A percentile compares a stretch with the other conserved stretches of the same genome.
phyloP scores from a whole-genome alignment of 2,113 vertebrate species.

The Elephas maximus region DNA sequence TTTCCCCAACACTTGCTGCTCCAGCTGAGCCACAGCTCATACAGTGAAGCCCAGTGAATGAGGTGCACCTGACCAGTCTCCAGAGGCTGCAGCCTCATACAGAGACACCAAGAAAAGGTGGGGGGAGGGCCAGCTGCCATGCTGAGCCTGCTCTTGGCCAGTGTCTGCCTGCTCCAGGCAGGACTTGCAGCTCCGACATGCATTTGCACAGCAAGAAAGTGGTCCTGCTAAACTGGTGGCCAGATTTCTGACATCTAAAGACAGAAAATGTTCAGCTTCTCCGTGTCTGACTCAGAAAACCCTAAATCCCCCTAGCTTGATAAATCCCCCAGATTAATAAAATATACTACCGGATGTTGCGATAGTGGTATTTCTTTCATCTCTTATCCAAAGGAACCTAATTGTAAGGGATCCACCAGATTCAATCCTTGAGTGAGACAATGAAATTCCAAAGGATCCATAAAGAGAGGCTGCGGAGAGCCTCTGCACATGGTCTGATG shows the following conservation, averaged over 20 bases:
- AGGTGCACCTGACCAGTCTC: constrained; percentile 75
- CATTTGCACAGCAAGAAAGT: constrained; percentile 58
- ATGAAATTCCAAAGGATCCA: constrained; percentile 57
- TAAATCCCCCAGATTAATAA: constrained; percentile 67
- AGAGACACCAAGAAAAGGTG: not conserved
- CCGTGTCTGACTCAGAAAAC: constrained; percentile 46
- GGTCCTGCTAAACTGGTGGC: not conserved
- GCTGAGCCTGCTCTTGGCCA: constrained; percentile 25
- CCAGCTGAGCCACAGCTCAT: constrained; percentile 81
- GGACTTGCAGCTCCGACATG: not conserved
- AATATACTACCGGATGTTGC: constrained; percentile 58
- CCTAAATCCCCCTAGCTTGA: constrained; percentile 53
- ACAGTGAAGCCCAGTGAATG: constrained; percentile 80
- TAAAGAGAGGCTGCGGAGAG: not conserved
- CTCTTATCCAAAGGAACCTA: constrained; percentile 51
- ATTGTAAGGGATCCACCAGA: constrained; percentile 41
- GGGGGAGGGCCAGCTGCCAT: constrained; percentile 72
- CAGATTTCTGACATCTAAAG: constrained; percentile 50
- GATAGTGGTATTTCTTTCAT: constrained; percentile 14
- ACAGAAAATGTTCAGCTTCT: constrained; percentile 28
- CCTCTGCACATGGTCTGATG: not conserved
- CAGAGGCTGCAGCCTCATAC: constrained; percentile 34
- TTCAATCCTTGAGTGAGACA: constrained; percentile 57
- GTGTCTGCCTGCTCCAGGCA: constrained; percentile 23
- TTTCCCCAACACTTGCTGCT: constrained; percentile 52